phyloP scores from a whole-genome alignment of 2,888 invertebrate genomes.

The Megamerina dolium region DNA sequence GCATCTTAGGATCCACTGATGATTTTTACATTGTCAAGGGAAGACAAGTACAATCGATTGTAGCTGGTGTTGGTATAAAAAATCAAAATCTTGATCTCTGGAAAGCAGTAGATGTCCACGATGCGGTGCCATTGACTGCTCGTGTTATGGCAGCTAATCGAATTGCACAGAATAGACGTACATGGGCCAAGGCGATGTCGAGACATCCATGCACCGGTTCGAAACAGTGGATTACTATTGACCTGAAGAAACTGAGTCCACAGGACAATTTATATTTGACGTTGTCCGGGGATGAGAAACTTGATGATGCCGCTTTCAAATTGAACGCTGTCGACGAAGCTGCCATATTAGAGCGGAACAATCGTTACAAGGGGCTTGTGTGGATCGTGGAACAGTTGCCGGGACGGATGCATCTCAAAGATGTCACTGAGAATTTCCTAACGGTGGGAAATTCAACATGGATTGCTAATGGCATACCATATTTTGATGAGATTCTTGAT shows the following conservation, averaged over 20 bases:
- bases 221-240: constrained; percentile 82
- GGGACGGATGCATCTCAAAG: constrained; percentile 53
- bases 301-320: constrained; percentile 31
- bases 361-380: constrained; percentile 48
- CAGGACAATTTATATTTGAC: constrained; percentile 32
- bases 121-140: constrained; percentile 59
- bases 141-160: constrained; percentile 79
- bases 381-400: constrained; percentile 77
- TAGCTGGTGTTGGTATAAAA: constrained; percentile 72
- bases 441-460: constrained; percentile 52
- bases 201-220: constrained; percentile 74
- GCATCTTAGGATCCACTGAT: constrained; percentile 73
- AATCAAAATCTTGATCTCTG: constrained; percentile 68
- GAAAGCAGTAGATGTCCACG: constrained; percentile 58
- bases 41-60: constrained; percentile 54
- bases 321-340: constrained; percentile 33
- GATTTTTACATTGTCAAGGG: constrained; percentile 70
- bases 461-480: constrained; percentile 55
- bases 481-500: constrained; percentile 40
- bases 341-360: constrained; percentile 31
- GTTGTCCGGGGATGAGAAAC: constrained; percentile 31
- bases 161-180: constrained; percentile 62
- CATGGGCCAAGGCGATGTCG: constrained; percentile 68
- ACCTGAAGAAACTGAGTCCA: constrained; percentile 55
- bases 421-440: constrained; percentile 60